Percentiles rank a stretch among this genome's conserved stretches.
phyloP scores from a whole-genome alignment of 2,888 invertebrate genomes.

The Andrena hattorfiana region DNA sequence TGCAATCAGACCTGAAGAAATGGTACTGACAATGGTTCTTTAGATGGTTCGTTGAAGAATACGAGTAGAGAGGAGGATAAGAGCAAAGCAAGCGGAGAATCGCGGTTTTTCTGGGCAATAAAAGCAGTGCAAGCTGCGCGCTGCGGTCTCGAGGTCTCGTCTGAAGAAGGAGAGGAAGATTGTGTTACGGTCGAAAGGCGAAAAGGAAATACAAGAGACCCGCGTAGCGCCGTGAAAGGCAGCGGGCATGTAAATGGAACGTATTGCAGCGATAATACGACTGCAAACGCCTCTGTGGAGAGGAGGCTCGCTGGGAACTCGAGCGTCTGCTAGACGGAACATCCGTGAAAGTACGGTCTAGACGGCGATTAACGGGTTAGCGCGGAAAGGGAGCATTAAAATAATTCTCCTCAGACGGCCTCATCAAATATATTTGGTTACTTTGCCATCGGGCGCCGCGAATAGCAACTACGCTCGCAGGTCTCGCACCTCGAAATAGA shows the following conservation, averaged over 20 bases:
- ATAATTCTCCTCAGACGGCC: neutral
- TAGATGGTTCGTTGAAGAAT: neutral
- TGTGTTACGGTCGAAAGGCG: constrained; percentile 12
- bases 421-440: neutral
- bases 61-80: neutral
- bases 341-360: constrained; percentile 20
- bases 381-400: constrained; percentile 14
- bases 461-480: too few species aligned
- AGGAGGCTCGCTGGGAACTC: neutral
- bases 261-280: neutral
- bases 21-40: neutral
- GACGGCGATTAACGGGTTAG: constrained; percentile 4
- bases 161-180: constrained; percentile 5
- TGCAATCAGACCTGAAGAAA: too few species aligned
- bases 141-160: constrained; percentile 23
- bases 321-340: neutral
- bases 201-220: constrained; percentile 4
- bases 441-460: too few species aligned
- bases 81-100: constrained; percentile 31
- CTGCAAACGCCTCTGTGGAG: neutral
- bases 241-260: constrained; percentile 23
- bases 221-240: neutral
- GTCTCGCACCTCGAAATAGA: too few species aligned
- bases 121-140: constrained; percentile 4
- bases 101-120: constrained; percentile 33